Evolutionary conservation across 2,113 vertebrate genomes (phyloP).

Genomic region (Mesembrinibis cayennensis): DNA sequence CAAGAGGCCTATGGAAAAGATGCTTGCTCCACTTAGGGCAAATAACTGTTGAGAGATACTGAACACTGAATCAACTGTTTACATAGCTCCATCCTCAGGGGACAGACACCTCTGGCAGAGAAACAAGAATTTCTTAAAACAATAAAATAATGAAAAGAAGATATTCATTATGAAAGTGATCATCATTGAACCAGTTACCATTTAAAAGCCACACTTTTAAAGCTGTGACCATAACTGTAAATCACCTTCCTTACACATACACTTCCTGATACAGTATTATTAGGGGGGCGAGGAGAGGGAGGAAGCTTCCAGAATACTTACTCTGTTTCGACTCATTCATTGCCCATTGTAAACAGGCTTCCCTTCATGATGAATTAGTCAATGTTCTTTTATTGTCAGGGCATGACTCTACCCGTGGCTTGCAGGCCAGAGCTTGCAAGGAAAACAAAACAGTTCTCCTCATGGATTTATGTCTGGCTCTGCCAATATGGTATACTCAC

Average conservation of each 20-base stretch:
- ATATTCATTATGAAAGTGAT: background rate
- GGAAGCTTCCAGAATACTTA: background rate
- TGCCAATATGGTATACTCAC: background rate
- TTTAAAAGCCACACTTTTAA: background rate
- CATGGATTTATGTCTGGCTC: background rate
- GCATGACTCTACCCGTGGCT: too few relatives aligned
- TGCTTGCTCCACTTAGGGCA: background rate
- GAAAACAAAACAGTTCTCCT: background rate
- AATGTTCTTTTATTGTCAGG: background rate
- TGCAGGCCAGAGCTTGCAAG: background rate
- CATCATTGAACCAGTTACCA: background rate
- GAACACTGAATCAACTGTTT: background rate
- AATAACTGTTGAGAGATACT: background rate
- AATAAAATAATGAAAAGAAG: background rate
- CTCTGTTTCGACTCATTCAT: background rate
- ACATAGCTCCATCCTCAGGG: background rate
- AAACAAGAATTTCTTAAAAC: background rate
- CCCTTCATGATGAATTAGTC: background rate
- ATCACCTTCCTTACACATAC: background rate
- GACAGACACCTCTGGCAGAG: background rate
- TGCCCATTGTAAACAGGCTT: background rate
- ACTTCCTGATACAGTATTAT: background rate
- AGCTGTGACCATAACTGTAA: background rate
- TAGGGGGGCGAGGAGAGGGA: accelerated
- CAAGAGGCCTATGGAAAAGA: background rate